Base-by-base conservation (phyloP, 2,113 vertebrate species). In the Motacilla tschutschensis region DNA sequence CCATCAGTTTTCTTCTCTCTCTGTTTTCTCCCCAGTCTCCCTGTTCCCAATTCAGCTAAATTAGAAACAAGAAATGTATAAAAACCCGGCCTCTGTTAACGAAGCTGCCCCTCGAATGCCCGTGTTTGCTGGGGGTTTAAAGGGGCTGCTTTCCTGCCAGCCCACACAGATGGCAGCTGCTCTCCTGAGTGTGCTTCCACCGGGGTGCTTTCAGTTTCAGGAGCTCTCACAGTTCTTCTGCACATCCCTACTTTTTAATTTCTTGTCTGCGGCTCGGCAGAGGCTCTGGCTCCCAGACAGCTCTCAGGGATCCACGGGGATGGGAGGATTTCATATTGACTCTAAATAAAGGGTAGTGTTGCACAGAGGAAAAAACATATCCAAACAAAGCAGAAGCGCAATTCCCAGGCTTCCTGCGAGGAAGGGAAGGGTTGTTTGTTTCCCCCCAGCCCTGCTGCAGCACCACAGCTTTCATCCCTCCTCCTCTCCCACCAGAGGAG, bases 291-390 rank as follows among this genome's bases (percentile, higher is more conserved):
- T 85, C 74, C 78, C 79, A 76, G 85, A 6, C 83, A 73, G 51
- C 64, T 13, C 29, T 26, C 29, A n/a, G 51, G 62, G 38, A 54
- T 48, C 69, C 25, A 2, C 38, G 9, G 67, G 72, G 92, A 73
- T 3, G 8, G 35, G 35, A 71, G 51, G 62, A 65, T 92, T 72
- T 91, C 55, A 22, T 82, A 43, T 41, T 41, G 86, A 54, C 69
- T 94, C 77, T 89, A 77, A 87, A 83, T 77, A 69, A 73, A 87
- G 80, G 38, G 26, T 36, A 65, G 86, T 31, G 64, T 28, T 71
- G 43, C 79, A 64, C n/a, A 46, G 35, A 62, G 38, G 33, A 9
- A 12, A 26, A 54, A n/a, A 12, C 59, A 33, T 16, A 25, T 25
- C 72, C 64, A 50, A 29, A 65, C 71, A 70, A 60, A 87, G 67